Evolutionary conservation across 2,888 invertebrate species (phyloP).

Genomic region (Paralinhomoeus sp.): DNA sequence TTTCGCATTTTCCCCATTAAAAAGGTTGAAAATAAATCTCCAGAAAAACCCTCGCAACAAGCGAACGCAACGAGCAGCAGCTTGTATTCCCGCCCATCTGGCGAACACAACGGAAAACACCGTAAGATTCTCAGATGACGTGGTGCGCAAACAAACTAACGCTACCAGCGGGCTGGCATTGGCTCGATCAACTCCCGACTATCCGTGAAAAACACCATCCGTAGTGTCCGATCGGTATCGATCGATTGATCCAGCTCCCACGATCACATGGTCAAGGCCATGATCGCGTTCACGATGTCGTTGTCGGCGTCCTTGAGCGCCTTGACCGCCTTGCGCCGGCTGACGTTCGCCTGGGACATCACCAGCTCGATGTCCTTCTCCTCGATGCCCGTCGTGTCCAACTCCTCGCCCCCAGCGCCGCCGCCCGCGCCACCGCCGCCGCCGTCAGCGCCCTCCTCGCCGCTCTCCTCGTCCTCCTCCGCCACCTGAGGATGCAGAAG

Average conservation of each 20-base stretch:
- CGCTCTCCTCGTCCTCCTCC: not conserved
- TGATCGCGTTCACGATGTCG: conserved; percentile 98
- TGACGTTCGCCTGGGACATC: conserved; percentile 83
- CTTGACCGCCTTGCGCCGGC: conserved; percentile 69
- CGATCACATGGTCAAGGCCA: conserved; percentile 36
- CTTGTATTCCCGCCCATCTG: no score
- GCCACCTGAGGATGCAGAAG: no score
- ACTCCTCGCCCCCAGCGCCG: conserved; percentile 13
- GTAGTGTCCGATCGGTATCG: not conserved
- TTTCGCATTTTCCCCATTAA: no score
- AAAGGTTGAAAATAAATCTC: no score
- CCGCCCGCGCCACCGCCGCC: not conserved
- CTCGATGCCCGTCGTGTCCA: conserved; percentile 79
- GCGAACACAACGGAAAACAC: no score
- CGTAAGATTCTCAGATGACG: no score
- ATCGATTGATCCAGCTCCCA: not conserved
- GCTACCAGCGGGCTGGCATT: no score
- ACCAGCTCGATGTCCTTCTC: conserved; percentile 96
- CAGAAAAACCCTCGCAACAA: no score
- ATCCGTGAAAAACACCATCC: not conserved
- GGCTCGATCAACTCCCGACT: no score
- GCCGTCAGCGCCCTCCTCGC: not conserved
- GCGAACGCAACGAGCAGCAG: no score
- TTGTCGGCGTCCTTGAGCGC: conserved; percentile 87
- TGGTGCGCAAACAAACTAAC: no score